Percentiles rank a stretch among this genome's conserved stretches.
Conservation (phyloP, 1,140 invertebrate species). For the Melipona quadrifasciata region DNA sequence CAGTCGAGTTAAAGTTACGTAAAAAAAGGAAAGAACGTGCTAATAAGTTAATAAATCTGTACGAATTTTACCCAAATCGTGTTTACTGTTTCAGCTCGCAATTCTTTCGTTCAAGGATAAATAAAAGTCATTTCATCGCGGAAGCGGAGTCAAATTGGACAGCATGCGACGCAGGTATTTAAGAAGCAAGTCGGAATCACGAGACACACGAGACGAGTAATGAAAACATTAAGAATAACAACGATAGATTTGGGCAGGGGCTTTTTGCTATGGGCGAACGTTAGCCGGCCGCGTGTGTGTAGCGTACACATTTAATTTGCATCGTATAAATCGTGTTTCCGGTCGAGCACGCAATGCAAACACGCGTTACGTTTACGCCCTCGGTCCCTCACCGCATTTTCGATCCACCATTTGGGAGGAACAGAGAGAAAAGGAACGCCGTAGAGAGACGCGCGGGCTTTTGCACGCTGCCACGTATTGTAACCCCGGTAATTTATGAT, state of each 20-base stretch:
- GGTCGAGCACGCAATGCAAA: slow-evolving; percentile 79
- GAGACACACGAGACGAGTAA: slow-evolving; percentile 6
- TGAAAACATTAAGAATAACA: slow-evolving; percentile 50
- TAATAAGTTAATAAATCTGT: neutral
- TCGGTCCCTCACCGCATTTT: slow-evolving; percentile 58
- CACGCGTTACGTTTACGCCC: slow-evolving; percentile 75
- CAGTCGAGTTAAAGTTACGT: neutral
- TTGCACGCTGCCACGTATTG: slow-evolving; percentile 72
- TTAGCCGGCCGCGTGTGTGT: slow-evolving; percentile 32
- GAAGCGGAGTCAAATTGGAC: neutral
- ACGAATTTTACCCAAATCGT: neutral
- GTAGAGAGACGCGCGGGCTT: slow-evolving; percentile 49
- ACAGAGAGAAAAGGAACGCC: slow-evolving; percentile 38
- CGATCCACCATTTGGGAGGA: slow-evolving; percentile 24
- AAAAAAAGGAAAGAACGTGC: neutral
- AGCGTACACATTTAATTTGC: slow-evolving; percentile 77
- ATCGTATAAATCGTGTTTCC: slow-evolving; percentile 81
- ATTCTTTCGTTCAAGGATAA: neutral
- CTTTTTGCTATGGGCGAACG: slow-evolving; percentile 1
- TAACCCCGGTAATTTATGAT: slow-evolving; percentile 78
- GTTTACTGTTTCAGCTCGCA: neutral
- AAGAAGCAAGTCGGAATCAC: slow-evolving; percentile 32
- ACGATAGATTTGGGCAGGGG: slow-evolving; percentile 29
- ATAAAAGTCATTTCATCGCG: neutral
- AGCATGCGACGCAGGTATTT: neutral